Base-by-base conservation (phyloP, 2,113 vertebrate genomes). In the Hippocampus guttulatus region DNA sequence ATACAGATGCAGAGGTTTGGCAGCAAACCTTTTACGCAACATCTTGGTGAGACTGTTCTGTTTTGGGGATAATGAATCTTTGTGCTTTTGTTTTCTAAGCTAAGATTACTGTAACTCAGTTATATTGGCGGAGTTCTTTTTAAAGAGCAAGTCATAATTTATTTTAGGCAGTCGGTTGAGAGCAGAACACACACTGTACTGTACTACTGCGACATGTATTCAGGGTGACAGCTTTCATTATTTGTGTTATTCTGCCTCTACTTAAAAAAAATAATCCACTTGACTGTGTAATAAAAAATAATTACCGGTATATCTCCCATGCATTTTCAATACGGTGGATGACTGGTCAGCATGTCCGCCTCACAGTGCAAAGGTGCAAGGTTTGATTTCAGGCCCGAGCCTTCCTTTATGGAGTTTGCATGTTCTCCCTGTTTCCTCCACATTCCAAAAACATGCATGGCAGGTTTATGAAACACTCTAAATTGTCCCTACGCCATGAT, bases 1-100 rank as follows among this genome's bases (percentile, higher is more conserved):
- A 61, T 67, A 60, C 33, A 76, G 20, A 47, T 25, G 47, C 12
- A 33, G n/a, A 67, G 57, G 38, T 77, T 74, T 75, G 51, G 23
- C 70, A 61, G 12, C 15, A 66, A 54, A 2, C 1, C 25, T 78
- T 58, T 64, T 33, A 70, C 11, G 65, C 63, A 60, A 14, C 58
- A 33, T 41, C 21, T 58, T 10, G 76, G 25, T 74, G 30, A 70
- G 15, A 2, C 41, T 45, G 9, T 25, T 77, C 57, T 68, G 3
- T 41, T 75, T 69, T 64, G 1, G 25, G 62, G 25, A 58, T 33
- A 60, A 62, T 54, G 11, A 33, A 70, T 33, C 10, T 67, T 18
- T 74, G 52, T 67, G 25, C 18, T 67, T 30, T 64, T 57, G 2
- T 64, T 41, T 77, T 73, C 45, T 68, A 61, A 49, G 30, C 30